A percentile compares a stretch with the other conserved stretches of the same genome.
Conservation (phyloP, 2,113 vertebrate genomes). For the Gavialis gangeticus region DNA sequence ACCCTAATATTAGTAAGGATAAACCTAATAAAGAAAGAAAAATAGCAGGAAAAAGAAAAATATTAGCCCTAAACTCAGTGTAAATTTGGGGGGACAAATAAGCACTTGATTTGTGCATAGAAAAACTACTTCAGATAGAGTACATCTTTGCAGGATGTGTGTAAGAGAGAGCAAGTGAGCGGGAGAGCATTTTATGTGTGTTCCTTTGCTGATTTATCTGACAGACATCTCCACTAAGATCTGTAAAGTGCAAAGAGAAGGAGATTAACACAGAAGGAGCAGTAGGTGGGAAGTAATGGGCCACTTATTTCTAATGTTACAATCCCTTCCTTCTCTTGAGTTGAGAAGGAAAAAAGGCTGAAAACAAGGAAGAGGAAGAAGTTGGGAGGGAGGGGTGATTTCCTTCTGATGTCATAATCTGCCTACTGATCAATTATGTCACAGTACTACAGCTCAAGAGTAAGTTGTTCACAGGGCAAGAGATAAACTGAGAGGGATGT, state of each 20-base stretch:
- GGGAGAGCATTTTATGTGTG: neutral
- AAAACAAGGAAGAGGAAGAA: neutral
- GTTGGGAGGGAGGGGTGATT: neutral
- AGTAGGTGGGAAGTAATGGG: neutral
- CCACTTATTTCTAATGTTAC: neutral
- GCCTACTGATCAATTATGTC: neutral
- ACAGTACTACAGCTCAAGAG: neutral
- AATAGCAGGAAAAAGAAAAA: neutral
- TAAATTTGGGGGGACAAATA: neutral
- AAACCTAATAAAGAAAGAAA: neutral
- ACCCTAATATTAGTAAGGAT: neutral
- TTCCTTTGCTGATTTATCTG: neutral
- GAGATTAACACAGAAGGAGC: neutral
- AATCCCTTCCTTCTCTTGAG: neutral
- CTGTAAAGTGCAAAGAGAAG: neutral
- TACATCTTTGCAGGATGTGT: neutral
- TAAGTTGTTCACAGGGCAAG: neutral
- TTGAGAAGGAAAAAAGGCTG: neutral
- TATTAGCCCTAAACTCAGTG: too few relatives aligned
- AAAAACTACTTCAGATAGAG: neutral
- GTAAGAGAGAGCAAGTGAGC: neutral
- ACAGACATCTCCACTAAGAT: neutral
- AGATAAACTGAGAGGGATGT: neutral
- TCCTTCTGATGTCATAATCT: constrained; percentile 3
- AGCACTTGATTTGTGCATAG: neutral